Base-by-base conservation (phyloP, 2,888 invertebrate genomes). In the Bimastos eiseni region DNA sequence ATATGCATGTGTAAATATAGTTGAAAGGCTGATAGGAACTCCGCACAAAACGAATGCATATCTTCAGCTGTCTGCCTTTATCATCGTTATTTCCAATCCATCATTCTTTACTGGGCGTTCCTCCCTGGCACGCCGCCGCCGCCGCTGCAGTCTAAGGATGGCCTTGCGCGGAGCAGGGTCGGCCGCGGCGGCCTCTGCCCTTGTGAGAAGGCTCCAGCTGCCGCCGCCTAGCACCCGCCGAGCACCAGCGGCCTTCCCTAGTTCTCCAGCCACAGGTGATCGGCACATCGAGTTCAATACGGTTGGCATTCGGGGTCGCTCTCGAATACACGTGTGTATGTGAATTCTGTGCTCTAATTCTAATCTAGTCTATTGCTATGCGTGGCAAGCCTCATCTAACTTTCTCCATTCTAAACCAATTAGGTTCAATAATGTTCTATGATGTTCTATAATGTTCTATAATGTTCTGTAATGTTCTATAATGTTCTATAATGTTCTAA, bases 91-190 rank as follows among this genome's bases (percentile, higher is more conserved):
- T 37, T 86, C 36, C 86, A 86, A 86, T 86, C 33, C 17, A 86
- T 86, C 86, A 70, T 70, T 70, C 70, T n/a, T 70, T 34, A 24
- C 36, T 86, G 36, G 86, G 86, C 86, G 86, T 86, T 86, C 86
- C 36, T 86, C 86, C 24, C n/a, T 21, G 86, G 86, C 86, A 36
- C 34, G 36, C 86, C 13, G 19, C 38, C 38, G 33, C 83, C 86
- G 19, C 86, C 44, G 44, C 19, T 19, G 8, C 19, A 34, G 36
- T 34, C 86, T 24, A 8, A 34, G 21, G 36, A 34, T 37, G 36
- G 37, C 86, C 86, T 37, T 37, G 86, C 34, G 8, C 84, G 33
- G 30, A 8, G 44, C 44, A 0, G 24, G 21, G 49, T 19, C 49
- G 49, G 49, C 49, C 21, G 49, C 49, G 49, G 49, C 49, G n/a